Percentiles rank a stretch among this genome's conserved stretches.
Conservation (phyloP, 2,888 invertebrate genomes). For the Rhogogaster chlorosoma region DNA sequence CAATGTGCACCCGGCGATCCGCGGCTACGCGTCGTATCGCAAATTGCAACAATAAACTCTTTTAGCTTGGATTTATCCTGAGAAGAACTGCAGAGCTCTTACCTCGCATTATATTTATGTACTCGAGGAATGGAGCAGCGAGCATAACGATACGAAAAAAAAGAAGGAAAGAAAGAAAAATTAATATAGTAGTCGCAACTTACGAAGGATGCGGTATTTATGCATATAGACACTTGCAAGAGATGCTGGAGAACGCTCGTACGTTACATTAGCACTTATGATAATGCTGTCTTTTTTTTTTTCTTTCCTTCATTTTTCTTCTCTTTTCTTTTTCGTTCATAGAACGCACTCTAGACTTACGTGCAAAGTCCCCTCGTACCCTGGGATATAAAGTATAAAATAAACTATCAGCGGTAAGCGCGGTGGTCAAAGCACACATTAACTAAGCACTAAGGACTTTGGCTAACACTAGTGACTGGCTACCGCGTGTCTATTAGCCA, state of each 20-base stretch:
- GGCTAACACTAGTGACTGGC: background rate
- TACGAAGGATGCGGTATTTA: background rate
- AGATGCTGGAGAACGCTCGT: background rate
- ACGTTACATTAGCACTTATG: background rate
- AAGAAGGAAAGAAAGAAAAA: background rate
- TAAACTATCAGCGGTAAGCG: background rate
- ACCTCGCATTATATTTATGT: background rate
- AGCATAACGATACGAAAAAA: background rate
- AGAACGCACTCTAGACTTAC: background rate
- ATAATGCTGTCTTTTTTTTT: background rate
- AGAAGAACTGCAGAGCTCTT: background rate
- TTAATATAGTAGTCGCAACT: too few species aligned
- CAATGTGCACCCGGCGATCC: background rate
- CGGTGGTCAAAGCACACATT: background rate
- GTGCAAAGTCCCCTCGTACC: background rate
- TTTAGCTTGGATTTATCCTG: background rate
- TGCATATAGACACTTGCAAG: slow-evolving; percentile 6
- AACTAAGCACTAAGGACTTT: background rate
- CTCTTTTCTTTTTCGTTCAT: background rate
- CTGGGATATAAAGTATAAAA: background rate
- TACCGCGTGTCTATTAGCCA: background rate
- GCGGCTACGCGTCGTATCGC: background rate
- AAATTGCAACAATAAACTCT: background rate
- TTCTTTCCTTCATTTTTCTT: too few species aligned
- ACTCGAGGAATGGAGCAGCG: background rate